Base-by-base conservation (phyloP, 2,113 vertebrate species). In the Edolisoma coerulescens region DNA sequence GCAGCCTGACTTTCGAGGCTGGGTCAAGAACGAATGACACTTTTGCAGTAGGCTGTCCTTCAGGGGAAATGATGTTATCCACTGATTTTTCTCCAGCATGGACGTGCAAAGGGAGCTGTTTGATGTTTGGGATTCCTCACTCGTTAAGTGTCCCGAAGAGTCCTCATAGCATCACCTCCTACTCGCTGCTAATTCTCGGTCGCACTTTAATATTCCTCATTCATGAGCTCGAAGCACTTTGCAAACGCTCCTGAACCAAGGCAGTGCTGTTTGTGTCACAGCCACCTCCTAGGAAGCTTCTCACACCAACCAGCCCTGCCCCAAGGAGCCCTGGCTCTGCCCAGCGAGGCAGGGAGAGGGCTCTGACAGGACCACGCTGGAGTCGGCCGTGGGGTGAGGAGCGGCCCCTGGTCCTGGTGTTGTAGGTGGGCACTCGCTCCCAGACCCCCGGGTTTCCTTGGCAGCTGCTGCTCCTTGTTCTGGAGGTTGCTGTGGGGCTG, bases 11-110 rank as follows among this genome's bases (percentile, higher is more conserved):
- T 97, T 92, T 90, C 95, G 93, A 96, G 92, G 94, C 95, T 96
- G 95, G 98, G 97, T 97, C 97, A 97, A 83, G 93, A 95, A 59
- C 42, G 45, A 97, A 73, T 97, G 97, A 97, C 96, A 97, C 95
- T 89, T 90, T 50, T 78, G 60, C 96, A 93, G 83, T 59, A 90
- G 95, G 84, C 95, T 97, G 94, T 97, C 96, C 97, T 97, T 95
- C 80, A 69, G 93, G 93, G 97, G 81, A 97, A 97, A 90, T 79
- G 42, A 88, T 97, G 92, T 93, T 91, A 83, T 82, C 94, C 81
- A 33, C 57, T 64, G 75, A 16, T 92, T 96, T 78, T 37, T 91
- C 90, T 76, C 85, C 53, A 11, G 54, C 45, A 54, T 83, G 90
- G 91, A 37, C 13, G 50, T 61, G 69, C 97, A 91, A 84, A 93